Percentiles rank a stretch among this genome's conserved stretches.
Conservation (phyloP, 2,888 invertebrate genomes). For the Zaprionus lineosus region DNA sequence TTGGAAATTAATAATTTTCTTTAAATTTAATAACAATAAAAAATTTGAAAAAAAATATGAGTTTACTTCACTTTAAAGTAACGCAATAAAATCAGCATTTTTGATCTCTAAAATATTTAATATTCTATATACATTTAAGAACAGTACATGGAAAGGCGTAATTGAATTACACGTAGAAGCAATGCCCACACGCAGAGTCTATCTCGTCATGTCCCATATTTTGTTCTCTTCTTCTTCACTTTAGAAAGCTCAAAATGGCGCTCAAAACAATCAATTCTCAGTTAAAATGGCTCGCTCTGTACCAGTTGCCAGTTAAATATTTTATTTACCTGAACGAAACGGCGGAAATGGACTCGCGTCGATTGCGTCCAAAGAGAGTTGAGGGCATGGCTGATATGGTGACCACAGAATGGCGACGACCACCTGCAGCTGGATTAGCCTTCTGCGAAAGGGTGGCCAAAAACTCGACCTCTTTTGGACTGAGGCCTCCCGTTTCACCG, state of each 20-base stretch:
- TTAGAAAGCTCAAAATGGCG: too few relatives aligned
- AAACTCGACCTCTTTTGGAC: slow-evolving; percentile 92
- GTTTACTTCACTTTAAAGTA: neutral
- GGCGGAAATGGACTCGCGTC: slow-evolving; percentile 92
- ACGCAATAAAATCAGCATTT: too few relatives aligned
- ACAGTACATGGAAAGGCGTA: too few relatives aligned
- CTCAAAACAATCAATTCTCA: slow-evolving; percentile 47
- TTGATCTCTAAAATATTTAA: too few relatives aligned
- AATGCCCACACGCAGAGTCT: too few relatives aligned
- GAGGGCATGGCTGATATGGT: slow-evolving; percentile 92
- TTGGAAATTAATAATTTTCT: too few relatives aligned
- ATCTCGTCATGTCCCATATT: too few relatives aligned
- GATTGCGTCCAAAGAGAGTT: slow-evolving; percentile 90
- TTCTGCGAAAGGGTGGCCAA: slow-evolving; percentile 91
- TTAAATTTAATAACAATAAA: neutral
- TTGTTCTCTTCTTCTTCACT: too few relatives aligned
- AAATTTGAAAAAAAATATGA: neutral
- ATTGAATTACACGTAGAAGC: too few relatives aligned
- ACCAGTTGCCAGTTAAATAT: slow-evolving; percentile 14
- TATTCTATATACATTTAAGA: too few relatives aligned
- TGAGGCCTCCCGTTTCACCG: slow-evolving; percentile 88
- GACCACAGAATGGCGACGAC: slow-evolving; percentile 92
- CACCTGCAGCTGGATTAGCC: slow-evolving; percentile 86
- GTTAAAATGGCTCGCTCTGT: slow-evolving; percentile 22
- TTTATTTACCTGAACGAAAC: slow-evolving; percentile 84